Conservation (phyloP, 2,888 invertebrate genomes). For the Lasius fuliginosus region DNA sequence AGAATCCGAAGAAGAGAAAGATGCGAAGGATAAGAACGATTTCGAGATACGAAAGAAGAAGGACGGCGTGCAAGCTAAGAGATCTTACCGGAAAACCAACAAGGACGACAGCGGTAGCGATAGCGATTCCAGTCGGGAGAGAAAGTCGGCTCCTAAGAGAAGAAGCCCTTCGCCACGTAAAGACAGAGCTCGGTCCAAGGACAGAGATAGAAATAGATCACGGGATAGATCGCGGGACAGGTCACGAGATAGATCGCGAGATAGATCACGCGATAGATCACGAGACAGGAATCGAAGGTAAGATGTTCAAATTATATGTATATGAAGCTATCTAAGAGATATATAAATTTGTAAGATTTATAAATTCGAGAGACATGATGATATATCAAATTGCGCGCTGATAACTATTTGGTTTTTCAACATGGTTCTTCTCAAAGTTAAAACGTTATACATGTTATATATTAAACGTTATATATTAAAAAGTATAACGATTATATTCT, state of each 20-base stretch:
- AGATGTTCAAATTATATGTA: neutral
- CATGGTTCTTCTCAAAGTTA: no score
- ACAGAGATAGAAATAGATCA: slow-evolving; percentile 82
- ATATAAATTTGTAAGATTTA: neutral
- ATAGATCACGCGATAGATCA: slow-evolving; percentile 86
- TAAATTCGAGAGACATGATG: neutral
- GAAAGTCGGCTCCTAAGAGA: slow-evolving; percentile 85
- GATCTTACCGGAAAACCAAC: slow-evolving; percentile 94
- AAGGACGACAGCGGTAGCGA: slow-evolving; percentile 92
- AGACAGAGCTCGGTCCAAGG: slow-evolving; percentile 84
- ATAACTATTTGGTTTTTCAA: no score
- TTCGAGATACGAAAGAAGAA: slow-evolving; percentile 93
- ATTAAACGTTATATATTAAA: no score
- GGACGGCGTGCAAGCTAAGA: slow-evolving; percentile 94
- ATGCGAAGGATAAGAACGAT: slow-evolving; percentile 87
- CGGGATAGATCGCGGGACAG: slow-evolving; percentile 85
- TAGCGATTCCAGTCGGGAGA: slow-evolving; percentile 87
- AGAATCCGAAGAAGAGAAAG: slow-evolving; percentile 81
- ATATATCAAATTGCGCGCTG: no score
- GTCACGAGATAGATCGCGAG: slow-evolving; percentile 86
- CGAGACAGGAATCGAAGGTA: slow-evolving; percentile 84
- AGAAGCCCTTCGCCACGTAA: slow-evolving; percentile 84
- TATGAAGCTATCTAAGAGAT: neutral
- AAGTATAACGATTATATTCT: no score
- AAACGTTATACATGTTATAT: no score